Conservation (phyloP, 92 coral and sea anemone species). For the Metridium senile region DNA sequence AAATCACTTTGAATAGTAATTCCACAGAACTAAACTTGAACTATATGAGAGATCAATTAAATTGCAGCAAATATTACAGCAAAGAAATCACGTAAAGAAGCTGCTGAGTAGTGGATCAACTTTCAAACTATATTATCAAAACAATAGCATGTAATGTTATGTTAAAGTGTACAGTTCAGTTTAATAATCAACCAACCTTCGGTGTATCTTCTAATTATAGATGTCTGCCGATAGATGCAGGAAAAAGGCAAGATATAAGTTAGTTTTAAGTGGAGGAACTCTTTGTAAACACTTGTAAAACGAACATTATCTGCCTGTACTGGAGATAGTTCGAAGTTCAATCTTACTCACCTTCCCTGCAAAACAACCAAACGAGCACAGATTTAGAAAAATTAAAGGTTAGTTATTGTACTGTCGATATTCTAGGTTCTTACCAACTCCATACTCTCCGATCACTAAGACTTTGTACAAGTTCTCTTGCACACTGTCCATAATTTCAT, state of each 20-base stretch:
- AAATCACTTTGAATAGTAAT: no score
- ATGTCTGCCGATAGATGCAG: slow-evolving; percentile 55
- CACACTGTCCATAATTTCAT: slow-evolving; percentile 48
- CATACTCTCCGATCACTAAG: slow-evolving; percentile 89
- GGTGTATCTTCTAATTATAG: slow-evolving; percentile 89
- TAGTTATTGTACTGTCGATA: not conserved
- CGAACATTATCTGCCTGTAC: not conserved
- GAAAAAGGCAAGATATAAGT: slow-evolving; percentile 4
- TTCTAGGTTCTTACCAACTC: slow-evolving; percentile 70
- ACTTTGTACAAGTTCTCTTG: slow-evolving; percentile 88
- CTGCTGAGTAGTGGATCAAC: no score
- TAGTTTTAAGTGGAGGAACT: not conserved
- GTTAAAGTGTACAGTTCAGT: not conserved
- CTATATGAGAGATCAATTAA: no score
- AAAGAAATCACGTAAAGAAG: no score
- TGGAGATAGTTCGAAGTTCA: not conserved
- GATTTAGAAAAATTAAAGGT: not conserved
- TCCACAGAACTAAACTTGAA: no score
- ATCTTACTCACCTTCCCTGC: slow-evolving; percentile 79
- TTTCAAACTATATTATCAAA: no score
- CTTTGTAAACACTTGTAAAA: slow-evolving; percentile 1
- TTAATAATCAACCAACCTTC: slow-evolving; percentile 65
- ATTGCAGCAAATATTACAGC: no score
- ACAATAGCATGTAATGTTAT: no score
- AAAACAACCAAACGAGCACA: slow-evolving; percentile 16